Conservation (phyloP, 2,888 invertebrate species). For the Phaonia tiefii region DNA sequence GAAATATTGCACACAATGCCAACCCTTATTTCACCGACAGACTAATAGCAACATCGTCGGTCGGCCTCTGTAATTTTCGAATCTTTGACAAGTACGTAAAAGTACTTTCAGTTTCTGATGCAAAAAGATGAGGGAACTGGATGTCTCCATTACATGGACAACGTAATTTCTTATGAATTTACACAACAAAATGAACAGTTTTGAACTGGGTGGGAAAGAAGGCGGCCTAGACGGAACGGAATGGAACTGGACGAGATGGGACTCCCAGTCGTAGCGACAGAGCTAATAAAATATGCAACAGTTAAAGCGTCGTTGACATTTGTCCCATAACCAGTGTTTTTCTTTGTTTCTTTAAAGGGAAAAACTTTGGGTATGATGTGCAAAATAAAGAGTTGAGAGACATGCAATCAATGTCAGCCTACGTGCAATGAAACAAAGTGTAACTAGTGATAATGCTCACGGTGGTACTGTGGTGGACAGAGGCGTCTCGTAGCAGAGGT, state of each 20-base stretch:
- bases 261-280: neutral
- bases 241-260: neutral
- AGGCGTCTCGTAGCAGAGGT: neutral
- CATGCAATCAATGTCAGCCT: conserved; percentile 28
- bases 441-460: neutral
- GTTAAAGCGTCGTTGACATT: neutral
- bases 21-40: neutral
- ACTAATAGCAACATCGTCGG: neutral
- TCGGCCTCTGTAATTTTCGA: neutral
- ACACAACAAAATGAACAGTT: conserved; percentile 8
- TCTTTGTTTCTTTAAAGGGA: neutral
- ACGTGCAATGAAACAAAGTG: conserved; percentile 12
- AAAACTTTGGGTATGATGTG: neutral
- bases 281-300: conserved; percentile 42
- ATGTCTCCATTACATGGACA: conserved; percentile 19
- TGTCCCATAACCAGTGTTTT: neutral
- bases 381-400: conserved; percentile 7
- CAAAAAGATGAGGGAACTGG: neutral
- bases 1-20: conserved; percentile 5
- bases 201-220: conserved; percentile 2
- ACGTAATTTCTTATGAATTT: neutral
- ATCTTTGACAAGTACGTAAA: no score
- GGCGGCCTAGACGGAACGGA: neutral
- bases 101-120: conserved; percentile 6
- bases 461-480: neutral